phyloP scores from a whole-genome alignment of 2,113 vertebrate genomes.

The Manacus vitellinus region DNA sequence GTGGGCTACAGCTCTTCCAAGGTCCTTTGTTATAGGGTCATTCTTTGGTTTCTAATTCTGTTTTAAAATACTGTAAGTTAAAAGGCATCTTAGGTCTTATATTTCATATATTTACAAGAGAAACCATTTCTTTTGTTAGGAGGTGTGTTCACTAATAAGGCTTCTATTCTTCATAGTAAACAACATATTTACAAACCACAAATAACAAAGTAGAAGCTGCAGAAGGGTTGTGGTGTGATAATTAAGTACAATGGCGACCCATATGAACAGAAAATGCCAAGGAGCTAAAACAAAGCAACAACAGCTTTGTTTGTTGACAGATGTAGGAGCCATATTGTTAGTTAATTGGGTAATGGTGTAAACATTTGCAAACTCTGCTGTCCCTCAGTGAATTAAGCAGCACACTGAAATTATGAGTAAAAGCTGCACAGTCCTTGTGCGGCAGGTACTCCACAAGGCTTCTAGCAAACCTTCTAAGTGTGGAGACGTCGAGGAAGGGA shows the following conservation, averaged over 20 bases:
- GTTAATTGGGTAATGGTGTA: conserved; percentile 99
- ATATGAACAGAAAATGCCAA: conserved; percentile 83
- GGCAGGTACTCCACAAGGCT: conserved; percentile 34
- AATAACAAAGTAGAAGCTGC: conserved; percentile 80
- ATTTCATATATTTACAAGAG: conserved; percentile 12
- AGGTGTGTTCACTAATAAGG: conserved; percentile 26
- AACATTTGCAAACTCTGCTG: conserved; percentile 95
- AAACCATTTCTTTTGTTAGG: conserved; percentile 40
- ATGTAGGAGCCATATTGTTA: conserved; percentile 93
- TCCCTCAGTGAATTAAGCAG: conserved; percentile 84
- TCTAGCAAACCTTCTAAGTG: neutral
- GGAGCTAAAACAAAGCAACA: conserved; percentile 88
- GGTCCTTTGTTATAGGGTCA: neutral
- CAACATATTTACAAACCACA: conserved; percentile 76
- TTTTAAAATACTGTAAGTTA: neutral
- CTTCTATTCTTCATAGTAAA: conserved; percentile 60
- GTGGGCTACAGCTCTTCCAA: neutral
- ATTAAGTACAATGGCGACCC: conserved; percentile 85
- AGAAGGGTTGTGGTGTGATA: conserved; percentile 81
- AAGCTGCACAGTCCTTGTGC: conserved; percentile 55
- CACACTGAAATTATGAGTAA: conserved; percentile 67
- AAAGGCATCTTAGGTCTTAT: neutral
- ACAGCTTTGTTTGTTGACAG: conserved; percentile 99
- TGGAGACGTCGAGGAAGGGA: neutral
- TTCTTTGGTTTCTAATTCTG: neutral